Evolutionary conservation across 2,888 invertebrate species (phyloP), one percentile per base, ranked within the genome.

Genomic region (Mantis religiosa): DNA sequence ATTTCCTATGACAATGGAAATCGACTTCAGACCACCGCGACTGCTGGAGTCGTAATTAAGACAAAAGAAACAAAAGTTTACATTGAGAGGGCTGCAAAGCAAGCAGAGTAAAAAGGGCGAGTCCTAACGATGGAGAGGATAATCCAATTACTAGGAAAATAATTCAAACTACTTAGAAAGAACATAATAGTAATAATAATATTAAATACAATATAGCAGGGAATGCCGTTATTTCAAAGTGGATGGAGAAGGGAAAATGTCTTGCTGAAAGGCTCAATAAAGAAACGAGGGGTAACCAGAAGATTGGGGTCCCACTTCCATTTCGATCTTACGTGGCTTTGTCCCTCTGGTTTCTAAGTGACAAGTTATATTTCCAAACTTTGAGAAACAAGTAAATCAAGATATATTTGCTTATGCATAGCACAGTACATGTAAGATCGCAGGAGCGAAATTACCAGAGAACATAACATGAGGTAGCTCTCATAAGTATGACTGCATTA

Each of bases 341-440:
- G 85, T 83, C 82, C 15, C 83, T 82, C 86, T 30, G 82, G 92
- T 92, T 92, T 91, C 92, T 93, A 93, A 93, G 93, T 93, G 92
- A 91, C 92, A 93, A 93, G 93, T 93, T 93, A 91, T 71, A 71
- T 71, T 71, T 20, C 54, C 15, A 71, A 71, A 15, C 54, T 71
- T 71, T 3, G 4, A 3, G 4, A 71, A 71, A 71, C 54, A 71
- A 71, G 15, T 20, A 6, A 20, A 25, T 4, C 20, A 20, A 71
- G 1, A 71, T 71, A 20, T 1, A 71, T 71, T 71, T 71, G 6
- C 6, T 14, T 4, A 34, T 7, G 7, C 34, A 34, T 7, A 34
- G 34, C 34, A 34, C 6, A 34, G n/a, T n/a, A n/a, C n/a, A 34
- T 34, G 34, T 34, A 34, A 34, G 34, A 30, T 2, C 30, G 6